Base-by-base conservation (phyloP, 2,797 vertebrate genomes). In the Molothrus aeneus region DNA sequence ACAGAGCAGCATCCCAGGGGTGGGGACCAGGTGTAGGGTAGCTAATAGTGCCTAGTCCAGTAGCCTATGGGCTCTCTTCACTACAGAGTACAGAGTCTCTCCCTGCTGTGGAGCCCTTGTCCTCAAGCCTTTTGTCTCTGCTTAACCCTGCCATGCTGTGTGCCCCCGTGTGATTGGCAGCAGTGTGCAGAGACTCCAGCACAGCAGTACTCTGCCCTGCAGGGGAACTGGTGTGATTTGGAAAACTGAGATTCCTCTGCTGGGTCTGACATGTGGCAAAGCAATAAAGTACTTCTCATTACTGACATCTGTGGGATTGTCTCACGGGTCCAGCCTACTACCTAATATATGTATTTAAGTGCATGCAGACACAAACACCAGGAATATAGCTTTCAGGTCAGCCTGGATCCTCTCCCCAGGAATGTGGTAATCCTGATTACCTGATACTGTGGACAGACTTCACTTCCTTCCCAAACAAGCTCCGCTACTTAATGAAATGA, bases 381-480 rank as follows among this genome's bases (percentile, higher is more conserved):
- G 83, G 42, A 81, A 95, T 96, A 88, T 5, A 77, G 34, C 61
- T 89, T 90, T 92, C 86, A 88, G 70, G 34, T 87, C 61, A 85
- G 15, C 54, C 47, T 86, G 54, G 65, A 88, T 70, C 57, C 78
- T 92, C n/a, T 90, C n/a, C 36, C 43, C 75, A 80, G 86, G 73
- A 90, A 85, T 7, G 2, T 2, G 14, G 38, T 93, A 81, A 93
- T 77, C 88, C 94, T 79, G 78, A 87, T 89, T 71, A 71, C 66
- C 22, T 77, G 90, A 70, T 56, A 74, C n/a, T 43, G 19, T 65
- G 54, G 90, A 78, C 43, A 88, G 75, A 88, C 70, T 90, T 86
- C 74, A 86, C 54, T 86, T 87, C n/a, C 68, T 80, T 84, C 81
- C 88, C 78, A 94, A 86, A 90, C 61, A 94, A 96, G 38, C 40